Percentiles rank a stretch among this genome's conserved stretches.
These are phyloP conservation scores for Meleagris gallopavo DNA, from an alignment of 2,113 vertebrate genomes.

Conservation along the genomic window DNA sequence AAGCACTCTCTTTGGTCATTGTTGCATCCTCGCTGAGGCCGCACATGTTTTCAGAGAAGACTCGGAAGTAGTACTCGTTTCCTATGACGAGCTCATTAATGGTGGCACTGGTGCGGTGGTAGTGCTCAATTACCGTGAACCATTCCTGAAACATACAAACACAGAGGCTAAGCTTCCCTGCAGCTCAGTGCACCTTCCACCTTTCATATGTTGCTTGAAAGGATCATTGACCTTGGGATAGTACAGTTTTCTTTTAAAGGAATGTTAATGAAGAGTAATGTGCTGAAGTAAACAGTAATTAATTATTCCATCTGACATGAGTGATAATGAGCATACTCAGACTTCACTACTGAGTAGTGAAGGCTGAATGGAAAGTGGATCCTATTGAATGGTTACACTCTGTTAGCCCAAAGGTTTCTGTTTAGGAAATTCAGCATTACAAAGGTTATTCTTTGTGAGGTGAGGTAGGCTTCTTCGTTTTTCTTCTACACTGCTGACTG, in stretches of 20 bases:
- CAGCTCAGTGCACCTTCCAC: rapidly evolving
- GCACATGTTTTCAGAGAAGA: conserved; percentile 96
- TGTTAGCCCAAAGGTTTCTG: background rate
- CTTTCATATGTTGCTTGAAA: background rate
- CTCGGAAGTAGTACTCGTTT: conserved; percentile 95
- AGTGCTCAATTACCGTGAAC: conserved; percentile 92
- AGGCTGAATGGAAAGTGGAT: background rate
- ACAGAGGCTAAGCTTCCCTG: background rate
- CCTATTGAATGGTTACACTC: background rate
- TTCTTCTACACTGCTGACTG: background rate
- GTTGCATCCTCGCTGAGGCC: conserved; percentile 93
- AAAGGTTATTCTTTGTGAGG: background rate
- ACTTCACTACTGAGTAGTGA: background rate
- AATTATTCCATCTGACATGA: background rate
- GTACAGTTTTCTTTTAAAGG: background rate
- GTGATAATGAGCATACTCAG: background rate
- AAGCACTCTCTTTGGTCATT: conserved; percentile 90
- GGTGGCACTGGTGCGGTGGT: conserved; percentile 92
- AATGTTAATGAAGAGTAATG: too few species aligned
- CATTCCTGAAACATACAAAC: conserved; percentile 77
- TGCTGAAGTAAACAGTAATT: background rate
- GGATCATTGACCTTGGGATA: background rate
- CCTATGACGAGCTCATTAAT: conserved; percentile 94
- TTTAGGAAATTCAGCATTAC: background rate
- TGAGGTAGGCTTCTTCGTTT: background rate